These are phyloP conservation scores for Oplegnathus fasciatus DNA, from an alignment of 2,113 vertebrate species.

Conservation along the genomic window DNA sequence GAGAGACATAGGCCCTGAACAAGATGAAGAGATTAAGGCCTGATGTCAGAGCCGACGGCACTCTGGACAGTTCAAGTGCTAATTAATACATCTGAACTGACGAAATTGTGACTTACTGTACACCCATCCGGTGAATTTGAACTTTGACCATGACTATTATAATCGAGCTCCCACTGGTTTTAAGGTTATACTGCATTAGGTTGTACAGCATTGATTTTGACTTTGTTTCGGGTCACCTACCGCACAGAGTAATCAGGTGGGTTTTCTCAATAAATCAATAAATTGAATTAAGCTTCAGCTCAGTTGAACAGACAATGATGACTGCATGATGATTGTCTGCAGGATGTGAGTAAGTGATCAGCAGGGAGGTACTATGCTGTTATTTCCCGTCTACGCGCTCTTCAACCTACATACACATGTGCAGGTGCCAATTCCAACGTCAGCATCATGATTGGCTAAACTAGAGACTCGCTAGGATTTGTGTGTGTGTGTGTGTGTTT, in stretches of 20 bases:
- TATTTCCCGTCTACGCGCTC: neutral
- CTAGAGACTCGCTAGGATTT: neutral
- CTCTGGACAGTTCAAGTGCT: slow-evolving; percentile 36
- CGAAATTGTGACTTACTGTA: neutral
- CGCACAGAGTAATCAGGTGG: neutral
- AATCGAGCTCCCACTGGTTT: neutral
- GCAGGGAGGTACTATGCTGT: slow-evolving; percentile 6
- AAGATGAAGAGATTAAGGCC: slow-evolving; percentile 77
- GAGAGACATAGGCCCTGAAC: slow-evolving; percentile 57
- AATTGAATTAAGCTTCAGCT: slow-evolving; percentile 4
- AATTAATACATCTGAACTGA: slow-evolving; percentile 40
- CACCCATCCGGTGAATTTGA: neutral
- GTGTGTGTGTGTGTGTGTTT: neutral
- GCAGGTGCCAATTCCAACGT: slow-evolving; percentile 6
- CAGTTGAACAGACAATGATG: slow-evolving; percentile 2
- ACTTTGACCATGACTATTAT: slow-evolving; percentile 1
- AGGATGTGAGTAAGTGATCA: neutral
- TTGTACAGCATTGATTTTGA: neutral
- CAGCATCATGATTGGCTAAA: slow-evolving; percentile 34
- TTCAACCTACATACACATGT: slow-evolving; percentile 2
- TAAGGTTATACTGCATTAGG: neutral
- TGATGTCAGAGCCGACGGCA: slow-evolving; percentile 59
- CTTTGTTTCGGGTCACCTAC: slow-evolving; percentile 7
- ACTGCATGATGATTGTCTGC: slow-evolving; percentile 6
- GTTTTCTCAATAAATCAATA: slow-evolving; percentile 19